Evolutionary conservation across 2,797 vertebrate species (phyloP), one percentile per base, ranked within the genome.

Genomic region (Myotis pilosus): DNA sequence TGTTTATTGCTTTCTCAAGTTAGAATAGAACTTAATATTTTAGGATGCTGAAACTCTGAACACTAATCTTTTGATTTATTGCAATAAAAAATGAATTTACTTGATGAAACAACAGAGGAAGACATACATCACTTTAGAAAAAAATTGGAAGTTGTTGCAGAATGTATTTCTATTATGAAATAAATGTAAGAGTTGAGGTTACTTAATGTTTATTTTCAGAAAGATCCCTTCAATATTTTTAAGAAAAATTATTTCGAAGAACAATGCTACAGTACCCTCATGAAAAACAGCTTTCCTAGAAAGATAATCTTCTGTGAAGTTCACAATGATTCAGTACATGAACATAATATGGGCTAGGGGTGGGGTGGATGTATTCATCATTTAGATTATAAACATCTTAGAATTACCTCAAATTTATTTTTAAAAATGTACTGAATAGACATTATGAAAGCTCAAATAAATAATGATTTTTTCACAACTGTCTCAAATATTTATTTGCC

Each of bases 401-500:
- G 38, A 94, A 90, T 74, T 66, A 69, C 13, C 10, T 71, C 8
- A 94, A 41, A 55, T 89, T 90, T 66, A 0, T 88, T 83, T 90
- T 87, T 78, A 4, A 62, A 97, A 96, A 68, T 76, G 85, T 86
- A 66, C 20, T 84, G 13, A 93, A 89, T 71, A 87, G 55, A 62
- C 2, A 8, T 80, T 90, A 85, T 69, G n/a, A 95, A 96, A 97
- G 16, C 19, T 62, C n/a, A 72, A 96, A 93, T 97, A 97, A 94
- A 96, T 95, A 91, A 96, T 22, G 3, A 7, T 20, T 33, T 91
- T 92, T 93, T 33, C 53, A 64, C 23, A 97, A 92, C 51, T 94
- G 72, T 95, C 19, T 57, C 71, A 96, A 97, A 95, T 88, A 95
- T 66, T 96, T 97, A 89, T 96, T 96, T 97, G 53, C 49, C 55